Base-by-base conservation (phyloP, 2,113 vertebrate genomes). In the Platycercus adscitus region DNA sequence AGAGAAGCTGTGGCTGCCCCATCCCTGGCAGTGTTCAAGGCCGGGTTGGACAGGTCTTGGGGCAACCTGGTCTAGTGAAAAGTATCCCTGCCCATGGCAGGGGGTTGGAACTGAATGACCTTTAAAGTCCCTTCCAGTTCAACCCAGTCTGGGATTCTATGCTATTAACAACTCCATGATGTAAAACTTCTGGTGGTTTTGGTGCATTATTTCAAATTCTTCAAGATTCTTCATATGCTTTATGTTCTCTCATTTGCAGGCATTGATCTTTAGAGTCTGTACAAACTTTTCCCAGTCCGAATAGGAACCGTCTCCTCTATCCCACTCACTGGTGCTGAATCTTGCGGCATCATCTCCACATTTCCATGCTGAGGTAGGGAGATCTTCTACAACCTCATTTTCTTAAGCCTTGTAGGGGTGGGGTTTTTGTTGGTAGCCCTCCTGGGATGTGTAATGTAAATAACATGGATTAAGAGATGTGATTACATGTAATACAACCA, bases 301-400 rank as follows among this genome's bases (percentile, higher is more conserved):
- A 13, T 75, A 95, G 46, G 72, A 70, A 6, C 55, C 76, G 2
- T 35, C 81, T 58, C 37, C 44, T 50, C 79, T 71, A 7, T 66
- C 85, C 2, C 66, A 3, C 5, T 70, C 39, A 1, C 23, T 21
- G 21, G 37, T 13, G 2, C 63, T 52, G 31, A 41, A 13, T 55
- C 90, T 68, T 52, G 61, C 0, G 2, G 28, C 79, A 3, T 18
- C 58, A 19, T 28, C 78, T 58, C 75, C 31, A 6, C 15, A 0
- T 16, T 76, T 21, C 65, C 79, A 24, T 61, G 20, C 72, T 24
- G 78, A 97, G 96, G 97, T 98, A 96, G 94, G 98, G 83, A 73
- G 39, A 43, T 28, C 35, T 72, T 71, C 47, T 86, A 14, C 66
- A 28, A 85, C 81, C 75, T 89, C 13, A 81, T 93, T 83, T 86